Base-by-base conservation (phyloP, 2,888 invertebrate species). In the Tachina lurida region DNA sequence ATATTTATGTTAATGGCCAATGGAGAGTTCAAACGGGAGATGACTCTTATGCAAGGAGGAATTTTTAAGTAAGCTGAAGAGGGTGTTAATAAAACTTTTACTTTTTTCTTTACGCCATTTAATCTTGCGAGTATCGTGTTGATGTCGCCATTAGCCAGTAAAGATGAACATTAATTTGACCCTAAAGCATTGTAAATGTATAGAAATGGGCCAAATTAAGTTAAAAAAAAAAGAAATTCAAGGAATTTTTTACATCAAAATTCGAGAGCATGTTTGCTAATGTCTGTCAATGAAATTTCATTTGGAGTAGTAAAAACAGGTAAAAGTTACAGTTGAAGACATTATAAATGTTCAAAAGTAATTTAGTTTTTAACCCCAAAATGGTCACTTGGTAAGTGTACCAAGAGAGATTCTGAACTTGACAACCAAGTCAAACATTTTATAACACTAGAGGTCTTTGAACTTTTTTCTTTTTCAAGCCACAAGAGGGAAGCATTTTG, bases 1-100 rank as follows among this genome's bases (percentile, higher is more conserved):
- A 90, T 91, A 91, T 90, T 90, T 91, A 90, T 90, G 90, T 90
- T 91, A 90, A 90, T 90, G 89, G 89, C 80, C 79, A 79, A 19
- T 84, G 79, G 76, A 60, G 43, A 52, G 47, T 67, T 41, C n/a
- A 68, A 77, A 71, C 68, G 71, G 39, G 39, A 63, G 31, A 2
- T 0, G 31, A 31, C 5, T 31, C 15, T 62, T 10, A 10, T 68
- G 31, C 19, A 10, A 60, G 19, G n/a, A 52, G n/a, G 39, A 43
- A 12, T 31, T 58, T 43, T 45, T 2, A 47, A 41, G 15, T 13
- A 5, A 15, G 12, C 19, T 39, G 13, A 45, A 31, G 54, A 19
- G 70, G 75, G 54, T 62, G 62, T 67, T 75, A 56, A 70, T 39
- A 70, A 54, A 77, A 77, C 77, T 78, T 77, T 73, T 67, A 47